phyloP scores from a whole-genome alignment of 1,140 invertebrate genomes.

The Pseudomyrmex pallidus region DNA sequence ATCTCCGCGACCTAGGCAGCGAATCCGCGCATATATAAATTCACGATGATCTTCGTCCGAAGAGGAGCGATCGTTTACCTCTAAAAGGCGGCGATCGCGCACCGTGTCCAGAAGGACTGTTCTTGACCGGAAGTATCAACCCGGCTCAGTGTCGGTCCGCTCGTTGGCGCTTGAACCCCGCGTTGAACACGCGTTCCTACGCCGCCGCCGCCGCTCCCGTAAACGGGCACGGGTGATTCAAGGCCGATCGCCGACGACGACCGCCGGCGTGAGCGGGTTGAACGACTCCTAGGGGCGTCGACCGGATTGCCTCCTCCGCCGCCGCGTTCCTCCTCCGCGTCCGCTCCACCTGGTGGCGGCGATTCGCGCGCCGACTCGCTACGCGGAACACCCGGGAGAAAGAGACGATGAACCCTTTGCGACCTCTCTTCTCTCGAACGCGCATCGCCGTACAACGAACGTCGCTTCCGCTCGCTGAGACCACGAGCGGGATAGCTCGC shows the following conservation, averaged over 20 bases:
- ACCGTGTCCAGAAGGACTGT: slow-evolving; percentile 58
- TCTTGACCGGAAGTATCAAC: slow-evolving; percentile 76
- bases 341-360: slow-evolving; percentile 22
- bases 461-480: slow-evolving; percentile 25
- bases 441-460: background rate
- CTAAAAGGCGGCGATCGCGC: slow-evolving; percentile 38
- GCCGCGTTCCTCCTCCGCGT: slow-evolving; percentile 50
- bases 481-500: slow-evolving; percentile 3
- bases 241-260: slow-evolving; percentile 79
- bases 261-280: slow-evolving; percentile 64
- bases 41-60: too few relatives aligned
- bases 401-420: slow-evolving; percentile 52
- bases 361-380: slow-evolving; percentile 56
- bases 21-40: slow-evolving; percentile 13
- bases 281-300: slow-evolving; percentile 76
- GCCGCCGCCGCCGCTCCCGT: slow-evolving; percentile 65
- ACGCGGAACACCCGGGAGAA: slow-evolving; percentile 55
- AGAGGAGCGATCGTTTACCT: slow-evolving; percentile 51
- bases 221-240: slow-evolving; percentile 80
- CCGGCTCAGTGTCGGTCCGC: slow-evolving; percentile 54
- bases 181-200: slow-evolving; percentile 31
- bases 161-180: slow-evolving; percentile 71
- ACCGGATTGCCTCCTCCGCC: slow-evolving; percentile 62
- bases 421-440: slow-evolving; percentile 36
- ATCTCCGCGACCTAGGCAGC: background rate